Conservation (phyloP, 2,797 vertebrate genomes). For the Chrysocyon brachyurus region DNA sequence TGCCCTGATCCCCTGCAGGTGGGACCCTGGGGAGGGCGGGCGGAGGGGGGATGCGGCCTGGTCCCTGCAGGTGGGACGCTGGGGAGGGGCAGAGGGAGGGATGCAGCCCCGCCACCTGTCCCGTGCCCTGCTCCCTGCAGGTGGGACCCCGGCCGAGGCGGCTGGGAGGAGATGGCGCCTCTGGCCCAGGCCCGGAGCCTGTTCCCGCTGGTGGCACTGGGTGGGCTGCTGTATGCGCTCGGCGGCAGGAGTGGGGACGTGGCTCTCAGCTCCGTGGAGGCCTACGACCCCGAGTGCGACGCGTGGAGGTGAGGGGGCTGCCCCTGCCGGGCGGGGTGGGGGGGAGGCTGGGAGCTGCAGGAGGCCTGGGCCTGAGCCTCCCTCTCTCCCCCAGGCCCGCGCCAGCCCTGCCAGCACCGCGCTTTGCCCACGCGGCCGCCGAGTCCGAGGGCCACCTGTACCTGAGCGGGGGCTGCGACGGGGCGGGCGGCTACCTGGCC, state of each 20-base stretch:
- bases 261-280: slow-evolving; percentile 90
- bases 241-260: slow-evolving; percentile 87
- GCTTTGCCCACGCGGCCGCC: slow-evolving; percentile 89
- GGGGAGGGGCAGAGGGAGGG: too few relatives aligned
- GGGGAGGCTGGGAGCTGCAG: too few relatives aligned
- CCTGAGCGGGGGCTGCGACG: slow-evolving; percentile 88
- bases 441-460: slow-evolving; percentile 89
- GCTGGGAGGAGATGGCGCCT: slow-evolving; percentile 89
- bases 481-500: slow-evolving; percentile 79
- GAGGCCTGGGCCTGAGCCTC: too few relatives aligned
- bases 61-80: too few relatives aligned
- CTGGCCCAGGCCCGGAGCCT: slow-evolving; percentile 89
- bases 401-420: slow-evolving; percentile 85
- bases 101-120: too few relatives aligned
- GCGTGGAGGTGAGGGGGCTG: slow-evolving; percentile 88
- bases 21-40: too few relatives aligned
- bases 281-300: slow-evolving; percentile 87
- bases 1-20: too few relatives aligned
- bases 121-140: slow-evolving; percentile 27
- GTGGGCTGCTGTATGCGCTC: slow-evolving; percentile 90
- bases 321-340: too few relatives aligned
- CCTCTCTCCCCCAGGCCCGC: slow-evolving; percentile 77
- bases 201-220: slow-evolving; percentile 88
- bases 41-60: too few relatives aligned
- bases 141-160: slow-evolving; percentile 86